Conservation (phyloP, 2,113 vertebrate genomes). For the Pelmatolapia mariae region DNA sequence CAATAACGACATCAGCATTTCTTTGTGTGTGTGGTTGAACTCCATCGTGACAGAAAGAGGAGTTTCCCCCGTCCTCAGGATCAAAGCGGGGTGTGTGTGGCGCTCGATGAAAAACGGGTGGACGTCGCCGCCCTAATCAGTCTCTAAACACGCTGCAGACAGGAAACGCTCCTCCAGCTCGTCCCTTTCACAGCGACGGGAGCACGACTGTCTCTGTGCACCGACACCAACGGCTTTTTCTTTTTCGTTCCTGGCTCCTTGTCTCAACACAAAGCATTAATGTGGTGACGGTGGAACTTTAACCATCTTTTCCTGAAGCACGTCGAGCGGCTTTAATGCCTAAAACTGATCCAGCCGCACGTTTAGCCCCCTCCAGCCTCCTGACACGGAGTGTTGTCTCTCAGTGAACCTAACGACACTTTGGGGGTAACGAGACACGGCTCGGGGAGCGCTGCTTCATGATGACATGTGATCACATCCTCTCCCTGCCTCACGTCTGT, state of each 20-base stretch:
- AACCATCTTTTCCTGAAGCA: neutral
- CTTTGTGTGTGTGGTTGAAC: neutral
- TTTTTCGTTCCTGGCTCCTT: neutral
- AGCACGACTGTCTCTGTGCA: neutral
- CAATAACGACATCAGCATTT: neutral
- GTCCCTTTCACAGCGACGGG: neutral
- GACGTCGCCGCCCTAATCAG: neutral
- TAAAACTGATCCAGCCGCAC: neutral
- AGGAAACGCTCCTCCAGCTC: neutral
- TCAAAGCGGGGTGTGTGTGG: neutral
- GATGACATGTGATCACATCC: constrained; percentile 39
- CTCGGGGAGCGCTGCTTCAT: neutral
- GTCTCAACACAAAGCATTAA: neutral
- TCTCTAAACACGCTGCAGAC: neutral
- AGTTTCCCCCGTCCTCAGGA: neutral
- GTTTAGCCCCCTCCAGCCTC: neutral
- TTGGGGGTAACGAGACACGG: neutral
- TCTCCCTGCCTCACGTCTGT: constrained; percentile 10
- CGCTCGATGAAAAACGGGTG: neutral
- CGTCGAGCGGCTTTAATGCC: neutral
- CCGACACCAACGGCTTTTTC: neutral
- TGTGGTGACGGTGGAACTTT: neutral
- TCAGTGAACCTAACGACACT: neutral
- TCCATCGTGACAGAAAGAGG: neutral
- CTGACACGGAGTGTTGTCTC: neutral